phyloP scores from a whole-genome alignment of 30 jellyfish, hydroid and myxozoan genomes.

The Morbakka virulenta region DNA sequence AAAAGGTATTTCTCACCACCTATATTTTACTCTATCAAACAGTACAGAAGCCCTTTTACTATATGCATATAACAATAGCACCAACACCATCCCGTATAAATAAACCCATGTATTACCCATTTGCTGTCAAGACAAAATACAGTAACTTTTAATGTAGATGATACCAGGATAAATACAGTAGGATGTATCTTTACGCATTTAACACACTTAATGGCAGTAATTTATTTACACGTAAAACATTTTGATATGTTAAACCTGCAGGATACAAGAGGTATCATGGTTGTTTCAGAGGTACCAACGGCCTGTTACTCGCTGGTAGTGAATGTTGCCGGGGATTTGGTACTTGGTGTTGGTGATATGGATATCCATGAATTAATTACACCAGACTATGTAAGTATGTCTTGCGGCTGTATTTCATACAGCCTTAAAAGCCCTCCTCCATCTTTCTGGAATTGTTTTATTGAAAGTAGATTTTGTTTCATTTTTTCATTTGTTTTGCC shows the following conservation, averaged over 20 bases:
- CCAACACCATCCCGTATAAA: too few species aligned
- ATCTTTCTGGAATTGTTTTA: not conserved
- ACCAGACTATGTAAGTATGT: constrained; percentile 45
- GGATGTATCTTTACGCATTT: not conserved
- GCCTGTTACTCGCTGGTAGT: constrained; percentile 78
- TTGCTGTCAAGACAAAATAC: too few species aligned
- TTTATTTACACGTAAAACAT: not conserved
- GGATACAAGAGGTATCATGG: constrained; percentile 77
- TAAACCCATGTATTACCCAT: too few species aligned
- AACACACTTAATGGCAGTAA: not conserved
- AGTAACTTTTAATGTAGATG: too few species aligned
- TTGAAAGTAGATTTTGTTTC: too few species aligned
- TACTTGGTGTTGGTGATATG: constrained; percentile 90
- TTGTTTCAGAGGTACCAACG: constrained; percentile 47
- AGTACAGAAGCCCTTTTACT: too few species aligned
- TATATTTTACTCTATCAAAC: too few species aligned
- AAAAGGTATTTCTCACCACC: too few species aligned
- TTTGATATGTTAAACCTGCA: not conserved
- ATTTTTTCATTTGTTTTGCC: not conserved
- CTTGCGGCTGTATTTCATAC: not conserved
- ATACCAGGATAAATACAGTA: too few species aligned
- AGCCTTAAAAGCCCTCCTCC: not conserved
- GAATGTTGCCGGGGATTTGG: constrained; percentile 67
- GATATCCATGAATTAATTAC: constrained; percentile 60
- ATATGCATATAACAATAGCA: too few species aligned